Evolutionary conservation across 2,113 vertebrate species (phyloP), one percentile per base, ranked within the genome.

Genomic region (Aegotheles bennettii): DNA sequence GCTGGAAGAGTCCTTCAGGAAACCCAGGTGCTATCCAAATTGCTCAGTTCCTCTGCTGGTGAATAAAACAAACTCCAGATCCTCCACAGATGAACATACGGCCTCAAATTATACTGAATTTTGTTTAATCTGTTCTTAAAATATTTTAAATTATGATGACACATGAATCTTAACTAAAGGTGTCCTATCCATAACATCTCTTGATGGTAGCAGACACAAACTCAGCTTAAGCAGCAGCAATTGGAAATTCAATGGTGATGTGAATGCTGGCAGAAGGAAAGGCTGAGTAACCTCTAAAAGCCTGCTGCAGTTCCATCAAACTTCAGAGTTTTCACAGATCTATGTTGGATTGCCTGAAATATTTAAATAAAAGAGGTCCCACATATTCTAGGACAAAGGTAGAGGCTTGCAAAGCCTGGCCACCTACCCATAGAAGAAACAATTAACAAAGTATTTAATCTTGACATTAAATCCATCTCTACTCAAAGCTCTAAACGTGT

Each of bases 51-150:
- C 59, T 91, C 73, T 76, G 56, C 64, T 92, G 48, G 48, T 33
- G 43, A 89, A 61, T 69, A 70, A 93, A 94, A 74, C 81, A 93
- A 93, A 75, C 77, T 93, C 65, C 87, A 94, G 89, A 79, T 73
- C 64, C 73, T 93, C 74, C 63, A 33, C 53, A 38, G 77, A 76
- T 26, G 76, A 95, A 77, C 73, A 92, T 81, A 94, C 64, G 80
- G 88, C 59, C 53, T 88, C 77, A 84, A 87, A 76, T 87, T 47
- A 89, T 28, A 71, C 35, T 15, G 47, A 86, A 74, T 89, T 91
- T 70, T 88, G 43, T 67, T 69, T 94, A 54, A 95, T 87, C 51
- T 75, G 64, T 63, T 95, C 84, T 91, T 79, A 61, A 82, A 93
- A 56, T 91, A 87, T 80, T 95, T 92, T 51, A 67, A 84, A 53